Evolutionary conservation across 2,113 vertebrate genomes (phyloP).

Genomic region (Syngnathus floridae): DNA sequence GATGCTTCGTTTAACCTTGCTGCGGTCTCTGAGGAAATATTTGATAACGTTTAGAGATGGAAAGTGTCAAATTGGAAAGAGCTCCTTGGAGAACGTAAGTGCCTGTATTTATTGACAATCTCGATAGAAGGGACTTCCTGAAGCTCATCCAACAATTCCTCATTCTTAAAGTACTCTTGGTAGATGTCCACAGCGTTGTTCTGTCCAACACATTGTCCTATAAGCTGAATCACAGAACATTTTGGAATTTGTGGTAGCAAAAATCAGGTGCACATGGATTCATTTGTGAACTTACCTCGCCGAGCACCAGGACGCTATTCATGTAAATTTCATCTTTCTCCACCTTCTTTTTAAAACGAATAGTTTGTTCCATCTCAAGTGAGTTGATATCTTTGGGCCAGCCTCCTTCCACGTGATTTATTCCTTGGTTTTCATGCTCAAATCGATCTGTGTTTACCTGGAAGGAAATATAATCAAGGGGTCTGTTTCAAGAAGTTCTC

Average conservation of each 20-base stretch:
- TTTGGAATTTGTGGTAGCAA: neutral
- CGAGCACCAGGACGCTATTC: slow-evolving; percentile 71
- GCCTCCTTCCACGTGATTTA: slow-evolving; percentile 87
- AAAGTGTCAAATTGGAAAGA: neutral
- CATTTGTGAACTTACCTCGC: slow-evolving; percentile 70
- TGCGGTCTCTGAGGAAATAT: slow-evolving; percentile 74
- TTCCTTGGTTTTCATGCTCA: slow-evolving; percentile 67
- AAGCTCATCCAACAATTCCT: slow-evolving; percentile 59
- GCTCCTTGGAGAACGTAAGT: neutral
- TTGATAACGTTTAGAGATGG: neutral
- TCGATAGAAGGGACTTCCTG: slow-evolving; percentile 78
- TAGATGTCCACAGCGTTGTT: slow-evolving; percentile 88
- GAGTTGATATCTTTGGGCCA: slow-evolving; percentile 92
- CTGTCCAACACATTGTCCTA: slow-evolving; percentile 85
- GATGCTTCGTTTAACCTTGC: slow-evolving; percentile 73
- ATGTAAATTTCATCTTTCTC: slow-evolving; percentile 85
- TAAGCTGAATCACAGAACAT: slow-evolving; percentile 58
- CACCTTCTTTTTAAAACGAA: slow-evolving; percentile 87
- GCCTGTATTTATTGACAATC: slow-evolving; percentile 61
- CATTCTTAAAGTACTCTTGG: slow-evolving; percentile 79
- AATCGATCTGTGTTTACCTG: slow-evolving; percentile 84
- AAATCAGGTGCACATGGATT: neutral
- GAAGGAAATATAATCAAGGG: neutral
- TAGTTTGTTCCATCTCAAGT: slow-evolving; percentile 79
- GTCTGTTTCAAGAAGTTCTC: neutral